These are phyloP conservation scores for Sepioteuthis lessoniana DNA, from an alignment of 2,888 invertebrate species.

Conservation along the genomic window DNA sequence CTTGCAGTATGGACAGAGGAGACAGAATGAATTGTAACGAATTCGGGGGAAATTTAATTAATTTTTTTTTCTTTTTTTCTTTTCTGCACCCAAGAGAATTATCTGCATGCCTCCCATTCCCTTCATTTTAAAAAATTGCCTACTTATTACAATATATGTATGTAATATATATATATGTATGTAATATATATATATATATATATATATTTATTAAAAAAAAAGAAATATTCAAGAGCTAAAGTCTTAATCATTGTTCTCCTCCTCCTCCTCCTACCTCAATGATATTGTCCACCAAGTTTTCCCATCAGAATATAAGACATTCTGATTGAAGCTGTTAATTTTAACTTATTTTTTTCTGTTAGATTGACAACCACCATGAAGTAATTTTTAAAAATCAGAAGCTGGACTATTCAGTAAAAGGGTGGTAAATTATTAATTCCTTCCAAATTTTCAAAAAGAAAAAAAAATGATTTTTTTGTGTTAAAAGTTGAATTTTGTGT, in stretches of 20 bases:
- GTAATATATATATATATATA: too few species aligned
- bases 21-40: background rate
- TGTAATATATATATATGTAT: background rate
- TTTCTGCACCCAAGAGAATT: background rate
- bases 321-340: conserved; percentile 39
- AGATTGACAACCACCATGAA: background rate
- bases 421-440: conserved; percentile 9
- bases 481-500: conserved; percentile 11
- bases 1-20: background rate
- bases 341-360: conserved; percentile 33
- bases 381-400: background rate
- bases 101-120: background rate
- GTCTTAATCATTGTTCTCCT: background rate
- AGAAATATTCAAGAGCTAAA: background rate
- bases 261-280: conserved; percentile 46
- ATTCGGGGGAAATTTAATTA: background rate
- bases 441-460: conserved; percentile 10
- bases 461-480: background rate
- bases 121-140: background rate
- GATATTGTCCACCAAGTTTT: conserved; percentile 38
- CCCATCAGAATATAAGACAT: conserved; percentile 25
- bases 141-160: background rate
- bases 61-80: too few species aligned
- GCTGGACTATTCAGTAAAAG: background rate
- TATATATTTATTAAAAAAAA: background rate